A percentile compares a stretch with the other conserved stretches of the same genome.
These are phyloP conservation scores for Leptinotarsa undecemlineata DNA, from an alignment of 1,140 invertebrate species.

Conservation along the genomic window DNA sequence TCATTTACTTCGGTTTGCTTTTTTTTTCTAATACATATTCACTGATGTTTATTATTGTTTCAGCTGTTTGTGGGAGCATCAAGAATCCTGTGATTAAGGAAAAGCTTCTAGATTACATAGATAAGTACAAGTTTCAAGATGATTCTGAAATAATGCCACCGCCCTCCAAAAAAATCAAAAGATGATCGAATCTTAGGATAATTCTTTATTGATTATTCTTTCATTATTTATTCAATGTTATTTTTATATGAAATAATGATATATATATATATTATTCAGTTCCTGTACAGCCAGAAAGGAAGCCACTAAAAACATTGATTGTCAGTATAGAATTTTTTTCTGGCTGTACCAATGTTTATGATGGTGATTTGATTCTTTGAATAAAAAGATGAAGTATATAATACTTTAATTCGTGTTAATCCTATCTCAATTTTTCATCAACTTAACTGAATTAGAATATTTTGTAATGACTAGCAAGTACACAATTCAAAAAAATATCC, in stretches of 20 bases:
- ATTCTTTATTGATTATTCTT: conserved; percentile 22
- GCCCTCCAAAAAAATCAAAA: conserved; percentile 55
- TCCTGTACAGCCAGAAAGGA: conserved; percentile 2
- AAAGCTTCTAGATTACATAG: conserved; percentile 74
- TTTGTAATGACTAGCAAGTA: too few relatives aligned
- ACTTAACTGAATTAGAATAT: too few relatives aligned
- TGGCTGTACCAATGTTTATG: conserved; percentile 11
- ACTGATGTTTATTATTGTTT: conserved; percentile 48
- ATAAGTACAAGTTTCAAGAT: conserved; percentile 63
- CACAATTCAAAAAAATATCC: too few relatives aligned
- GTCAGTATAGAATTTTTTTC: neutral
- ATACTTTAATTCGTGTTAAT: neutral
- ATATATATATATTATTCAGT: conserved; percentile 20
- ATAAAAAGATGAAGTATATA: conserved; percentile 3
- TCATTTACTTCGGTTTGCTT: neutral
- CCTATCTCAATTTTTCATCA: neutral
- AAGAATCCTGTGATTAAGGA: conserved; percentile 80
- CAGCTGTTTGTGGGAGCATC: conserved; percentile 74
- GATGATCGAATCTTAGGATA: conserved; percentile 38
- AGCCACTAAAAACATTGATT: neutral
- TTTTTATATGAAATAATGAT: conserved; percentile 27
- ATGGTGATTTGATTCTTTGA: conserved; percentile 7
- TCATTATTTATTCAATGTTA: conserved; percentile 23
- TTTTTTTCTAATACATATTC: neutral
- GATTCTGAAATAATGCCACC: conserved; percentile 70